These are phyloP conservation scores for Cyprinodon brontotheroides DNA, from an alignment of 2,113 vertebrate species.

Conservation along the genomic window DNA sequence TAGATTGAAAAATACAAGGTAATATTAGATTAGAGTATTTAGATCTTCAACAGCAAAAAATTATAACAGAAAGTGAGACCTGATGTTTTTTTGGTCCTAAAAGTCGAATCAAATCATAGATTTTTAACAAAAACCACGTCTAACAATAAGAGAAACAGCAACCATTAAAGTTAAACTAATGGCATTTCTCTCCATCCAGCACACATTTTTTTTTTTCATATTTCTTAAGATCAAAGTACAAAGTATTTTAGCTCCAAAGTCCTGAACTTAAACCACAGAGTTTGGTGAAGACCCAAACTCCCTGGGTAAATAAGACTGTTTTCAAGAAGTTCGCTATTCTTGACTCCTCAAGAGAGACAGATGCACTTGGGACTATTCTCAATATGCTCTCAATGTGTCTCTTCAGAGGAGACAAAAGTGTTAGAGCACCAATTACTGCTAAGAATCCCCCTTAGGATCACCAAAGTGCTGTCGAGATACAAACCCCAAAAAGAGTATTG, in stretches of 20 bases:
- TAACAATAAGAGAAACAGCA: not conserved
- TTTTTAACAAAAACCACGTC: not conserved
- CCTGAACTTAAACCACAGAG: constrained; percentile 16
- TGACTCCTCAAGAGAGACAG: constrained; percentile 60
- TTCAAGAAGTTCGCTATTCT: constrained; percentile 49
- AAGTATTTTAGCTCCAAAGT: constrained; percentile 11
- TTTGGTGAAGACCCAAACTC: constrained; percentile 33
- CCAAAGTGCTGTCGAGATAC: constrained; percentile 25
- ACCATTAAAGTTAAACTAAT: constrained; percentile 10
- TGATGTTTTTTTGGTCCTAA: not conserved
- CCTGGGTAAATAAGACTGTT: constrained; percentile 60
- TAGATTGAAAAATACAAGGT: constrained; percentile 1
- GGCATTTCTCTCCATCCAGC: constrained; percentile 6
- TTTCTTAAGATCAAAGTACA: constrained; percentile 38
- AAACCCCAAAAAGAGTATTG: not conserved
- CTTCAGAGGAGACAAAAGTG: constrained; percentile 51
- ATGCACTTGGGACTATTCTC: constrained; percentile 55
- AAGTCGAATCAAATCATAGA: not conserved
- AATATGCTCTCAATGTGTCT: constrained; percentile 53
- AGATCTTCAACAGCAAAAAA: not conserved
- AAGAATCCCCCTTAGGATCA: constrained; percentile 42
- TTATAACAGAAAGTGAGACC: not conserved
- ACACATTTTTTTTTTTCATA: constrained; percentile 7
- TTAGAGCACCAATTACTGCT: constrained; percentile 48
- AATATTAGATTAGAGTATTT: not conserved